phyloP scores from a whole-genome alignment of 1,140 invertebrate genomes.

The Orchestia grillus region DNA sequence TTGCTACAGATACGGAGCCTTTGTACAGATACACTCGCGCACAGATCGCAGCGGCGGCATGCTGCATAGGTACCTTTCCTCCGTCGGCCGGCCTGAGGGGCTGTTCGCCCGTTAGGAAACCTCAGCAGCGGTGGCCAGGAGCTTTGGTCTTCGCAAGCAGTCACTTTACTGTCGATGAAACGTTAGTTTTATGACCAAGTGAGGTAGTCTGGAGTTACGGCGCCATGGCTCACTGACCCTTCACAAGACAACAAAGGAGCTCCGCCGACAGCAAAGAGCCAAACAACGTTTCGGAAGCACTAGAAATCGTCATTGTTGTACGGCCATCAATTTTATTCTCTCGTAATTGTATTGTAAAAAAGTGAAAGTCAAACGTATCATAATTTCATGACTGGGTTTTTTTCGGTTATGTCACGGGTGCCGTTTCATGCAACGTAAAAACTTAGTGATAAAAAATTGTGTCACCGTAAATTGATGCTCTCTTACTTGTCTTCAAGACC shows the following conservation, averaged over 20 bases:
- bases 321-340: not conserved
- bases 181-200: conserved; percentile 17
- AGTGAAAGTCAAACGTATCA: not conserved
- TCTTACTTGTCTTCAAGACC: not conserved
- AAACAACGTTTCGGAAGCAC: not conserved
- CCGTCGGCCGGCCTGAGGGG: too few relatives aligned
- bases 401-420: not conserved
- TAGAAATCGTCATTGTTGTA: not conserved
- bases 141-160: not conserved
- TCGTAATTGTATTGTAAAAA: not conserved
- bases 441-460: not conserved
- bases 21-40: too few relatives aligned
- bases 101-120: too few relatives aligned
- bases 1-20: too few relatives aligned
- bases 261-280: not conserved
- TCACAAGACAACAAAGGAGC: not conserved
- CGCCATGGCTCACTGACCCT: not conserved
- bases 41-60: too few relatives aligned
- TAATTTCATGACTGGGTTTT: not conserved
- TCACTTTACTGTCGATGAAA: conserved; percentile 42
- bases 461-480: not conserved
- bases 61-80: too few relatives aligned
- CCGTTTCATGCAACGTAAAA: not conserved
- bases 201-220: conserved; percentile 9
- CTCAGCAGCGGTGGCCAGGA: not conserved